Evolutionary conservation across 2,113 vertebrate species (phyloP).

Genomic region (Sprattus sprattus): DNA sequence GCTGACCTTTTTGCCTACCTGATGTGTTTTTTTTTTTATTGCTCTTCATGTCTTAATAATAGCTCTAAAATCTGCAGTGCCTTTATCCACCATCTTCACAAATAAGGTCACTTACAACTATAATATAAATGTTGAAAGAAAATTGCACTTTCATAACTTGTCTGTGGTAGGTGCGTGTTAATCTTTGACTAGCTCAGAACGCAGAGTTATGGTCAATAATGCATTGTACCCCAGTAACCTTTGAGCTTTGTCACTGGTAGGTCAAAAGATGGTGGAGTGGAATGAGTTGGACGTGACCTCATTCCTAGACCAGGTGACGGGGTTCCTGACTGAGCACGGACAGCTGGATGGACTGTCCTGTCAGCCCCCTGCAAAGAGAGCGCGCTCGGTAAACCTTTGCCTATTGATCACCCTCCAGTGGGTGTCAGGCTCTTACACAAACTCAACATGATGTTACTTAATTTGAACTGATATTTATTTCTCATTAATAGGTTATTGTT

Average conservation of each 20-base stretch:
- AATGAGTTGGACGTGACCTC: conserved; percentile 95
- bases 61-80: too few species aligned
- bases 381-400: conserved; percentile 82
- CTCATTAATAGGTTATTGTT: too few species aligned
- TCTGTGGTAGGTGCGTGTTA: too few species aligned
- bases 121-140: too few species aligned
- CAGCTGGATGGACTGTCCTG: conserved; percentile 93
- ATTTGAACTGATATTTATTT: too few species aligned
- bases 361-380: conserved; percentile 86
- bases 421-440: background rate
- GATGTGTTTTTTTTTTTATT: background rate
- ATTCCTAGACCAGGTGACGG: conserved; percentile 93
- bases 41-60: background rate
- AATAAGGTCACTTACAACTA: too few species aligned
- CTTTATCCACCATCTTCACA: too few species aligned
- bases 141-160: background rate
- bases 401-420: conserved; percentile 4
- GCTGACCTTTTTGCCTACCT: background rate
- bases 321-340: conserved; percentile 94
- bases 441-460: conserved; percentile 36
- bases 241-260: conserved; percentile 60
- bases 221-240: background rate
- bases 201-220: background rate
- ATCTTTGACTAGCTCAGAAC: background rate
- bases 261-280: conserved; percentile 98